Base-by-base conservation (phyloP, 2,113 vertebrate species). In the Mobula birostris region DNA sequence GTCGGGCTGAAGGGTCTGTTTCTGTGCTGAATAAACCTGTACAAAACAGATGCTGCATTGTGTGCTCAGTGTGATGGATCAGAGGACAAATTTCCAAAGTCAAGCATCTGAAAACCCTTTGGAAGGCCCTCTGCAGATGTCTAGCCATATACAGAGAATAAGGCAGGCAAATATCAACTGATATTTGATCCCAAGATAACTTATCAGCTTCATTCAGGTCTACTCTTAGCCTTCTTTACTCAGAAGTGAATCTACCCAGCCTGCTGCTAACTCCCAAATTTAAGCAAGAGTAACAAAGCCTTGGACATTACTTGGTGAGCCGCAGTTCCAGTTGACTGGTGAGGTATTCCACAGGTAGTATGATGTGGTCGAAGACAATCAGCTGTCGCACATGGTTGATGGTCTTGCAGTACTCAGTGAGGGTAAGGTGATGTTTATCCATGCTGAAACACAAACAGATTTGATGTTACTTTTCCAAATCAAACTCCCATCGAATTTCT, bases 291-390 rank as follows among this genome's bases (percentile, higher is more conserved):
- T 58, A 48, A 61, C 24, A 40, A 21, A 77, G 76, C 11, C 21
- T 61, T 14, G 29, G 11, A n/a, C 14, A 63, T 87, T 97, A 99
- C 98, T 97, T 98, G 96, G 96, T 95, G 94, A 99, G 96, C 2
- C 97, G 96, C 0, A 76, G 94, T 96, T 99, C 98, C 96, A 99
- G 96, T 74, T 99, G 97, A 94, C 97, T 96, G 88, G 98, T 96
- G 83, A 99, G 97, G 95, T 98, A 99, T 96, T 99, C 98, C 0
- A 96, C 95, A 0, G 99, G 98, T 0, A 97, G 96, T 48, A 99
- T 94, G 15, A 96, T 96, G 95, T 99, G 98, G 91, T 97, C 96
- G 0, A 97, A 98, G 21, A 99, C 96, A 0, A 94, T 94, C 94
- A 99, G 96, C 83, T 95, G 98, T 29, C 85, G 94, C 7, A 96